These are phyloP conservation scores for Eupithecia inturbata DNA, from an alignment of 2,888 invertebrate species.

Conservation along the genomic window DNA sequence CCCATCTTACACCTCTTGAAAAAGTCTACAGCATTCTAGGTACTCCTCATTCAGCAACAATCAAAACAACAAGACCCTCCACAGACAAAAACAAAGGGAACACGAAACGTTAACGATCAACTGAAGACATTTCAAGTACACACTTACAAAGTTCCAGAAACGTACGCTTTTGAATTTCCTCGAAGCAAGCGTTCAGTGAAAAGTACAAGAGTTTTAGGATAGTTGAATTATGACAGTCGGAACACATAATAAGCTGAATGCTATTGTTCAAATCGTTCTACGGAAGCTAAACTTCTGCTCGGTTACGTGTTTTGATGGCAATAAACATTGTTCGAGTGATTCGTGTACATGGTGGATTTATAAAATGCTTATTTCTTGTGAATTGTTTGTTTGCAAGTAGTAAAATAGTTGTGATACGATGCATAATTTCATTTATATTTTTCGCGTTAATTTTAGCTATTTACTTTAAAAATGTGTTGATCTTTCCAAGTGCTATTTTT, in stretches of 20 bases:
- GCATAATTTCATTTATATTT: not conserved
- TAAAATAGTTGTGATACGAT: slow-evolving; percentile 1
- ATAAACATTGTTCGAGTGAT: slow-evolving; percentile 27
- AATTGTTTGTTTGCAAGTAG: slow-evolving; percentile 6
- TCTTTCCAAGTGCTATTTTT: not conserved
- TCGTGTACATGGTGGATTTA: slow-evolving; percentile 12
- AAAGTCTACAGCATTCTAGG: slow-evolving; percentile 8
- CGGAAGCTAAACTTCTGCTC: slow-evolving; percentile 35
- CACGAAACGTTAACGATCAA: slow-evolving; percentile 46
- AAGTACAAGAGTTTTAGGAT: slow-evolving; percentile 36
- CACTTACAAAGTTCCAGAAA: slow-evolving; percentile 41
- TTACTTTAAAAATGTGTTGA: not conserved
- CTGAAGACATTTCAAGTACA: slow-evolving; percentile 44
- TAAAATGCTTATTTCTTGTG: slow-evolving; percentile 5
- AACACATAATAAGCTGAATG: slow-evolving; percentile 61
- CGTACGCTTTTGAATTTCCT: slow-evolving; percentile 41
- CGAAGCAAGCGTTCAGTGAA: slow-evolving; percentile 30
- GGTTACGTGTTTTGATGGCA: slow-evolving; percentile 35
- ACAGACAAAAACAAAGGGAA: slow-evolving; percentile 45
- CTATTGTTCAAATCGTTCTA: slow-evolving; percentile 61
- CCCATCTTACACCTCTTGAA: not conserved
- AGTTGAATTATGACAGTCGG: slow-evolving; percentile 48
- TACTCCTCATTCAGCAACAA: slow-evolving; percentile 26
- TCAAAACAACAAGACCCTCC: slow-evolving; percentile 45
- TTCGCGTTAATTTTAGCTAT: not conserved